These are phyloP conservation scores for Antennarius maculatus DNA, from an alignment of 2,797 vertebrate genomes.

Conservation along the genomic window DNA sequence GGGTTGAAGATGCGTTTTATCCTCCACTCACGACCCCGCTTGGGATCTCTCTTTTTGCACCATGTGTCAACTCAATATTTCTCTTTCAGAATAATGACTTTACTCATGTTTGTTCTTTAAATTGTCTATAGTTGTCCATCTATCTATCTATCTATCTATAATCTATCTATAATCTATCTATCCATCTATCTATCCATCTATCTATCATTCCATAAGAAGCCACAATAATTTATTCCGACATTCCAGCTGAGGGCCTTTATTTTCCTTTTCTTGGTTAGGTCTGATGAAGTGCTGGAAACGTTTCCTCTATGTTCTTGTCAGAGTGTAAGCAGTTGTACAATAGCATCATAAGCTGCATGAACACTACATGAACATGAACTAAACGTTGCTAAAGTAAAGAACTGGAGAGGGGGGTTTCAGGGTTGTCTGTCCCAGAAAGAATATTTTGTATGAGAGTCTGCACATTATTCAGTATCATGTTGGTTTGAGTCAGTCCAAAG, in stretches of 20 bases:
- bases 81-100: too few species aligned
- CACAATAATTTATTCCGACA: background rate
- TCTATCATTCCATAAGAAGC: background rate
- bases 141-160: too few species aligned
- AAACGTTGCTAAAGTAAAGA: slow-evolving; percentile 21
- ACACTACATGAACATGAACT: background rate
- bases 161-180: too few species aligned
- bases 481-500: slow-evolving; percentile 50
- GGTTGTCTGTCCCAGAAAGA: slow-evolving; percentile 8
- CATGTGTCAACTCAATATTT: too few species aligned
- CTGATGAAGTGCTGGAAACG: background rate
- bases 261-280: background rate
- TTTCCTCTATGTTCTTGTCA: background rate
- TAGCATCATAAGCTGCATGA: background rate
- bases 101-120: too few species aligned
- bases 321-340: background rate
- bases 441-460: slow-evolving; percentile 33
- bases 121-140: too few species aligned
- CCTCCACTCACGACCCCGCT: too few species aligned
- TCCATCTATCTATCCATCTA: too few species aligned
- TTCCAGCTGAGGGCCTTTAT: background rate
- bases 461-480: slow-evolving; percentile 35
- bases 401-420: background rate
- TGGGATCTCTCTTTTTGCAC: too few species aligned
- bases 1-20: too few species aligned